These are phyloP conservation scores for Argopecten irradians DNA, from an alignment of 1,140 invertebrate genomes.

Conservation along the genomic window DNA sequence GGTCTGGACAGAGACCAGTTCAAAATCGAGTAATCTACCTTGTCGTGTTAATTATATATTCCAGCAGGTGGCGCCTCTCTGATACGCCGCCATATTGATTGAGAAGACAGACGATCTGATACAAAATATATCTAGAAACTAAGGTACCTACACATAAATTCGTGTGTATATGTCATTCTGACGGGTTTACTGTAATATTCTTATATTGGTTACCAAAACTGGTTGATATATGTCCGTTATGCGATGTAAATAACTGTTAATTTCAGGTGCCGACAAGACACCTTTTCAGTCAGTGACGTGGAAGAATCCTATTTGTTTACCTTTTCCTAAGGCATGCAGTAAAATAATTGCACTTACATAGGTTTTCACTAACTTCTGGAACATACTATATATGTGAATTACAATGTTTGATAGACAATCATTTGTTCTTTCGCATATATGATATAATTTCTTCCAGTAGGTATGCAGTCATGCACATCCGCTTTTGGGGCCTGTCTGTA, in stretches of 20 bases:
- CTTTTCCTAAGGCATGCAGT: neutral
- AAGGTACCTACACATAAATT: neutral
- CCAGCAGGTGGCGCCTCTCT: neutral
- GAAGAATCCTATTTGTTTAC: neutral
- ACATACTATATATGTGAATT: too few species aligned
- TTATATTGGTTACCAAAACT: neutral
- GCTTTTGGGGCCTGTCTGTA: too few species aligned
- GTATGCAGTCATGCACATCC: too few species aligned
- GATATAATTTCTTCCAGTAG: too few species aligned
- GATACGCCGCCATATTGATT: neutral
- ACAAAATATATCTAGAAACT: constrained; percentile 2
- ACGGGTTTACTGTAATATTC: neutral
- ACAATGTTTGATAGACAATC: too few species aligned
- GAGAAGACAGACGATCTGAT: neutral
- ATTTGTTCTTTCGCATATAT: too few species aligned
- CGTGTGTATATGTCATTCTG: neutral
- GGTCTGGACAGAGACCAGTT: too few species aligned
- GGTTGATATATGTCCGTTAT: neutral
- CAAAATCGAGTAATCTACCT: neutral
- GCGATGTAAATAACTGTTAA: neutral
- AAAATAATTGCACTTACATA: too few species aligned
- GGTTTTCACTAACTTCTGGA: too few species aligned
- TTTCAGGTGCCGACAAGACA: neutral
- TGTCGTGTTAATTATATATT: neutral
- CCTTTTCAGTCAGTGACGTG: neutral